These are phyloP conservation scores for Elgaria multicarinata DNA, from an alignment of 2,113 vertebrate genomes.

Conservation along the genomic window DNA sequence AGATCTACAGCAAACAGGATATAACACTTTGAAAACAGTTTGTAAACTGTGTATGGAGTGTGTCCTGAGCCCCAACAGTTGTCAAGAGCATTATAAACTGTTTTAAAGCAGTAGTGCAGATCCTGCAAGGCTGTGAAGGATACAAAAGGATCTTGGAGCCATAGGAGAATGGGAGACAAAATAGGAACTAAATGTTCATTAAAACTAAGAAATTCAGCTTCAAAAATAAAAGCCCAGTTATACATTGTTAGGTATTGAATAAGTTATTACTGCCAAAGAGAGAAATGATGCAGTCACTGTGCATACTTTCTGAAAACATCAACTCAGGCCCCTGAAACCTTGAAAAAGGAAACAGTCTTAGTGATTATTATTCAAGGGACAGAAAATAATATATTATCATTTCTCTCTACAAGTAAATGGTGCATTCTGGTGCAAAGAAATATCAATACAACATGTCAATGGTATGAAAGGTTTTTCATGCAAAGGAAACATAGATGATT, in stretches of 20 bases:
- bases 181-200: neutral
- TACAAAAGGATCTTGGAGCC: neutral
- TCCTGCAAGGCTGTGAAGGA: neutral
- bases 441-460: neutral
- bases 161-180: neutral
- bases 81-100: too few species aligned
- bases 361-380: neutral
- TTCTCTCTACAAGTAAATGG: neutral
- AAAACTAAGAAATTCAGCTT: neutral
- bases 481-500: neutral
- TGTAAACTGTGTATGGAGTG: too few species aligned
- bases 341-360: conserved; percentile 20
- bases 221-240: neutral
- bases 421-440: conserved; percentile 1
- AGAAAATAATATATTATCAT: neutral
- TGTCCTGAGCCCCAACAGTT: too few species aligned
- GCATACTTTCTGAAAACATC: conserved; percentile 4
- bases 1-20: too few species aligned
- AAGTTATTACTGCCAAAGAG: conserved; percentile 4
- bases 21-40: too few species aligned
- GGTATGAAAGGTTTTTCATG: neutral
- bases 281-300: neutral
- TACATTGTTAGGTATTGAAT: conserved; percentile 5
- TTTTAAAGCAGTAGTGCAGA: too few species aligned
- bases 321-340: neutral